Evolutionary conservation across 2,113 vertebrate species (phyloP).

Genomic region (Myrmecobius fasciatus): DNA sequence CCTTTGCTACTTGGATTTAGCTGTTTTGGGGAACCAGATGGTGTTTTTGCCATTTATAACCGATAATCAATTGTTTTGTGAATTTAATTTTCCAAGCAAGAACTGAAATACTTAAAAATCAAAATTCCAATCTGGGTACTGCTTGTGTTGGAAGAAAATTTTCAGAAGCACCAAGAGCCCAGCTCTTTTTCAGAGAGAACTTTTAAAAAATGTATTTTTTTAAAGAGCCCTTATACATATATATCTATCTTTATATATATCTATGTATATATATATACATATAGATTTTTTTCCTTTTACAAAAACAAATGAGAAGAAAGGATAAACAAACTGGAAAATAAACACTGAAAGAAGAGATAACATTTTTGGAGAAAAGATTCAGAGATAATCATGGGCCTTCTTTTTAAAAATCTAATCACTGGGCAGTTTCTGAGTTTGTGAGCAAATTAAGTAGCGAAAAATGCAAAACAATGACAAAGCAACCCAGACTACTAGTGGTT

Average conservation of each 20-base stretch:
- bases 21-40: constrained; percentile 82
- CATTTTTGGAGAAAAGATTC: constrained; percentile 31
- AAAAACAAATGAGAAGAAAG: constrained; percentile 54
- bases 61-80: constrained; percentile 86
- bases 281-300: constrained; percentile 44
- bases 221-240: background rate
- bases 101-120: constrained; percentile 77
- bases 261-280: too few species aligned
- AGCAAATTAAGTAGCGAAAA: background rate
- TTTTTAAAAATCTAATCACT: constrained; percentile 56
- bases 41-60: constrained; percentile 86
- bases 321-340: constrained; percentile 65
- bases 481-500: constrained; percentile 50
- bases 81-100: constrained; percentile 80
- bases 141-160: constrained; percentile 63
- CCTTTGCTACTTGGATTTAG: constrained; percentile 59
- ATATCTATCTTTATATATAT: too few species aligned
- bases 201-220: constrained; percentile 1
- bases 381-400: constrained; percentile 41
- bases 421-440: background rate
- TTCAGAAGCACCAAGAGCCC: constrained; percentile 39
- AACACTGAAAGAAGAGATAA: constrained; percentile 19
- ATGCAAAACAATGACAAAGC: constrained; percentile 37
- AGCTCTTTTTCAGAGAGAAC: constrained; percentile 24
- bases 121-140: constrained; percentile 73